These are phyloP conservation scores for Ophioderma brevispina DNA, from an alignment of 35 echinoderm and acorn worm species.

Conservation along the genomic window DNA sequence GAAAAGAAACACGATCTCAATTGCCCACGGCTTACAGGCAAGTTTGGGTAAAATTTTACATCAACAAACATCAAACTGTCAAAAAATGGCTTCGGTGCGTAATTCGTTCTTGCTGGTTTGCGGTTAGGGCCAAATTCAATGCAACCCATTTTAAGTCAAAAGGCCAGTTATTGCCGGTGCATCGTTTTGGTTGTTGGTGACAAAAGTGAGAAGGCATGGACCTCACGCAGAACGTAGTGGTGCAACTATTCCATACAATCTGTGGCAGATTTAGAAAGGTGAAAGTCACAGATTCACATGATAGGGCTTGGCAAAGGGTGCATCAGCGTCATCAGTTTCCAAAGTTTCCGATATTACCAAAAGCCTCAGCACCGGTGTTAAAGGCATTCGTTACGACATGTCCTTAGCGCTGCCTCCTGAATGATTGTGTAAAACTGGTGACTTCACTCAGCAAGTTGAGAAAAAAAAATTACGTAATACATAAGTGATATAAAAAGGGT, in stretches of 20 bases:
- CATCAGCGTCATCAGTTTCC: not conserved
- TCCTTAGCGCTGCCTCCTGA: not conserved
- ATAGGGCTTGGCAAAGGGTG: no score
- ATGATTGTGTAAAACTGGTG: not conserved
- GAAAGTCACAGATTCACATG: not conserved
- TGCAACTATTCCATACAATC: not conserved
- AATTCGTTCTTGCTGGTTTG: not conserved
- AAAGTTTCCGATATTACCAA: not conserved
- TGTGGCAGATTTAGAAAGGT: not conserved
- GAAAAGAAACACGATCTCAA: slow-evolving; percentile 15
- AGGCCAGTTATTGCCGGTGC: slow-evolving; percentile 30
- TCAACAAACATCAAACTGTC: slow-evolving; percentile 16
- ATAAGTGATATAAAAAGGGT: no score
- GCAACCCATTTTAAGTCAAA: not conserved
- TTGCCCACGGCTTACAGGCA: not conserved
- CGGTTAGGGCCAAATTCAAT: not conserved
- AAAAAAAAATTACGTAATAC: no score
- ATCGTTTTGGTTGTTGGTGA: slow-evolving; percentile 19
- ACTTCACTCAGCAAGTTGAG: not conserved
- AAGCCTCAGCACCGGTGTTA: not conserved
- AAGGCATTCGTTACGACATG: not conserved
- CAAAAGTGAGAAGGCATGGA: not conserved
- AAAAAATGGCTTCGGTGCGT: slow-evolving; percentile 3
- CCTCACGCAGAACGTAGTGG: not conserved
- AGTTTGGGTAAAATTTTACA: not conserved